Conservation (phyloP, 2,888 invertebrate genomes). For the Anthrax anthrax region DNA sequence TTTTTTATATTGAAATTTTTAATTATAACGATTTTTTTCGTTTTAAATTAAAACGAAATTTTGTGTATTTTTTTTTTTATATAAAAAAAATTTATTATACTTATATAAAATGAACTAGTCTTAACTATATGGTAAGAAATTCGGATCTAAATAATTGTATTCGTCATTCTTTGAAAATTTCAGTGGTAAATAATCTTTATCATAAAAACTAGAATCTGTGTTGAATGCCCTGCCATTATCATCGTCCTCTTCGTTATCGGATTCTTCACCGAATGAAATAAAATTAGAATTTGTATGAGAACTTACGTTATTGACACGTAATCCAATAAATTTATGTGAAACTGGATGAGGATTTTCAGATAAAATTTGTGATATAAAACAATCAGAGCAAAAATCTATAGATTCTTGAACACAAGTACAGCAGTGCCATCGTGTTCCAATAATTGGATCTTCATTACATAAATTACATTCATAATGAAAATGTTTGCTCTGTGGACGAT, state of each 20-base stretch:
- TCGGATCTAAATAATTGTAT: conserved; percentile 20
- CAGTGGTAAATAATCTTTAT: conserved; percentile 14
- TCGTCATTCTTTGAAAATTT: conserved; percentile 12
- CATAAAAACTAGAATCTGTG: conserved; percentile 7
- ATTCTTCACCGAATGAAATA: conserved; percentile 1
- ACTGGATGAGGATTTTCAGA: conserved; percentile 12
- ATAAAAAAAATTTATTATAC: no score
- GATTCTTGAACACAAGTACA: conserved; percentile 40
- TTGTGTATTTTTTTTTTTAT: no score
- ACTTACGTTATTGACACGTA: conserved; percentile 4
- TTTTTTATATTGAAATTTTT: conserved; percentile 1
- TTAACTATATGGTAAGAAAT: conserved; percentile 17
- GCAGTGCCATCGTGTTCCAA: conserved; percentile 57
- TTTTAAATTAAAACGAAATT: no score
- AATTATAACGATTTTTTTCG: not conserved
- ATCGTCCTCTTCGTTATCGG: conserved; percentile 5
- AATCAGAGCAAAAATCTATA: conserved; percentile 51
- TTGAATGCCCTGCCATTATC: conserved; percentile 1
- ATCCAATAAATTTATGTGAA: conserved; percentile 11
- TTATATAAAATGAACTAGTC: no score
- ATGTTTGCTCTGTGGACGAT: conserved; percentile 17
- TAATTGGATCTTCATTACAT: conserved; percentile 48
- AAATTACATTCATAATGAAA: conserved; percentile 40
- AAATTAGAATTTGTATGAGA: not conserved
- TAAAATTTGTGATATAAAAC: conserved; percentile 41